Percentiles rank a stretch among this genome's conserved stretches.
phyloP scores from a whole-genome alignment of 2,888 invertebrate genomes.

The Chirona hameri region DNA sequence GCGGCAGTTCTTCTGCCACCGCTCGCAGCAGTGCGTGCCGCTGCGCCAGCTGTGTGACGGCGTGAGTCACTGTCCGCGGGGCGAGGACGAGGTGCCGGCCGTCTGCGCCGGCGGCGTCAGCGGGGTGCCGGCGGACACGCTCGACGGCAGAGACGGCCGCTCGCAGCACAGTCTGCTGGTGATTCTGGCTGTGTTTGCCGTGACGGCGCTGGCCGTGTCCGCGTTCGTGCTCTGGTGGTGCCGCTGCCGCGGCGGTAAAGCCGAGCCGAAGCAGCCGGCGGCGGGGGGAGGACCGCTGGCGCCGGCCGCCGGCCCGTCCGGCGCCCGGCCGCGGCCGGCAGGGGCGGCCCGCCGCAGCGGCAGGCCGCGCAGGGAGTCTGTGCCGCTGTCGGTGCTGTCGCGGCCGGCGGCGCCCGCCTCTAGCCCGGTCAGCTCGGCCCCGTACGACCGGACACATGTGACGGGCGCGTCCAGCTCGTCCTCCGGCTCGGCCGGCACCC shows the following conservation, averaged over 20 bases:
- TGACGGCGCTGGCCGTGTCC: constrained; percentile 6
- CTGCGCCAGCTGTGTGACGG: constrained; percentile 43
- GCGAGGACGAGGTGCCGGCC: constrained; percentile 42
- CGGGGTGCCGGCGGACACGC: neutral
- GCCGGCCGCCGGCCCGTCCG: constrained; percentile 26
- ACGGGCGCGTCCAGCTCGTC: constrained; percentile 61
- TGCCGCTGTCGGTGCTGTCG: constrained; percentile 28
- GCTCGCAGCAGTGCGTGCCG: constrained; percentile 37
- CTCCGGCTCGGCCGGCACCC: constrained; percentile 60
- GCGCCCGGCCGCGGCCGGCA: constrained; percentile 29
- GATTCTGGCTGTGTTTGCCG: constrained; percentile 13
- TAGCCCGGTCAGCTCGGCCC: constrained; percentile 36
- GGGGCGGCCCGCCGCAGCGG: constrained; percentile 22
- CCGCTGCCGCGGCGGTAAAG: constrained; percentile 40
- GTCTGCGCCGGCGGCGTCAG: constrained; percentile 33
- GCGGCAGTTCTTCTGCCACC: constrained; percentile 43
- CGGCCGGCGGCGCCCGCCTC: constrained; percentile 31
- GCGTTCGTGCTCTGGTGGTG: constrained; percentile 33
- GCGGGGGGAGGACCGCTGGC: constrained; percentile 45
- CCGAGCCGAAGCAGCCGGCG: constrained; percentile 40
- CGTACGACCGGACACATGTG: constrained; percentile 60
- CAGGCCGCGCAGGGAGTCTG: neutral
- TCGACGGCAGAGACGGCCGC: neutral
- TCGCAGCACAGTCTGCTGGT: constrained; percentile 25
- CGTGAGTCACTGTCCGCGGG: constrained; percentile 43